phyloP scores from a whole-genome alignment of 2,113 vertebrate genomes.

The Vulpes lagopus region DNA sequence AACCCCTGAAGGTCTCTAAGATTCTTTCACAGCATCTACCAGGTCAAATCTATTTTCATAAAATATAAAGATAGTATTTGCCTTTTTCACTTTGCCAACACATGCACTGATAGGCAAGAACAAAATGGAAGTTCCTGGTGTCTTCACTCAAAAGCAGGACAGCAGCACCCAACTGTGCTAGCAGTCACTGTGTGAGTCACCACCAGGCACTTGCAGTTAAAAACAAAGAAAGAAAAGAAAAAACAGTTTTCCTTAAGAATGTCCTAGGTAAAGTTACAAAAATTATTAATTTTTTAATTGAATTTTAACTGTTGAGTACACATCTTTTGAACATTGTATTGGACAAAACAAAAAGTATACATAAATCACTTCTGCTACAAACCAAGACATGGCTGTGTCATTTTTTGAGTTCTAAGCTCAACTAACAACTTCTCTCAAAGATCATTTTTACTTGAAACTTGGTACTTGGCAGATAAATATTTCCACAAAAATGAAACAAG shows the following conservation, averaged over 20 bases:
- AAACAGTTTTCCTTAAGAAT: neutral
- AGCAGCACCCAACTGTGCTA: neutral
- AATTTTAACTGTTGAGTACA: neutral
- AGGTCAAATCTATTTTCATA: neutral
- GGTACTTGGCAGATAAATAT: neutral
- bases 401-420: neutral
- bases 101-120: neutral
- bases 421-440: neutral
- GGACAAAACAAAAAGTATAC: neutral
- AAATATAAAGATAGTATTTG: neutral
- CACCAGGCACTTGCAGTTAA: neutral
- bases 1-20: neutral
- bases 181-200: neutral
- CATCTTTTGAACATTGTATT: neutral
- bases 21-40: neutral
- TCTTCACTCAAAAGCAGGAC: neutral
- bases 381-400: neutral
- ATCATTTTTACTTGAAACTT: neutral
- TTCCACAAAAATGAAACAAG: slow-evolving; percentile 25
- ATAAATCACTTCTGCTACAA: neutral
- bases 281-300: neutral
- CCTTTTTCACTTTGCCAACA: neutral
- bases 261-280: neutral
- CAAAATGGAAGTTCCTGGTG: neutral
- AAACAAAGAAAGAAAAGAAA: neutral